Evolutionary conservation across 37 sponge, comb jelly and placozoan genomes (phyloP), one percentile per base, ranked within the genome.

Genomic region (Haliclona indistincta): DNA sequence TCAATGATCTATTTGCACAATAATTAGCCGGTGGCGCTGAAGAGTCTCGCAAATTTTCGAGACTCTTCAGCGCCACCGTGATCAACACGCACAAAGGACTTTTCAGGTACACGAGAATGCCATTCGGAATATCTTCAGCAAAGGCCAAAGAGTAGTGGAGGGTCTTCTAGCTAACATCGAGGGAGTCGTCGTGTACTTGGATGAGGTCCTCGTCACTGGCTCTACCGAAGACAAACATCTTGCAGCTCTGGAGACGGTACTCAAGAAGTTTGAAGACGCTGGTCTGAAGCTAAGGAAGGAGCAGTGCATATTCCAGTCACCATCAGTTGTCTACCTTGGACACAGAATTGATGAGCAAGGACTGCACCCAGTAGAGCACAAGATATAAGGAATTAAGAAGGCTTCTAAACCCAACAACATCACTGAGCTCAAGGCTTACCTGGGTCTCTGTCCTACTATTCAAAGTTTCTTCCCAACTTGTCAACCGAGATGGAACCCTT

Each of bases 331-430:
- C 26, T 60, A 60, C 35, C 35, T 60, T 29, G 62, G 62, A 35
- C 62, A 60, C 35, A 32, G 62, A 35, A 60, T 60, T 60, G 62
- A 60, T 60, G 13, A 26, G 23, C 30, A 33, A 60, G 56, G 56
- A 2, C 28, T 56, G 56, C 56, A 56, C 56, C 56, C 56, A 29
- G 28, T 28, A 29, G 56, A 56, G 23, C 28, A 25, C 4, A 56
- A 2, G 56, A 28, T 56, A 29, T 2, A 28, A 60, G 62, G 3
- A 33, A 60, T 60, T 36, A 60, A 60, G 7, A 11, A 60, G 34
- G 62, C 62, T 36, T 33, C 6, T 36, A 35, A 32, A 60, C 62
- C 62, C 10, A 60, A 60, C 32, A 60, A 60, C 17, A 60, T 60
- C 62, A 60, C 62, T 36, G 26, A 60, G 7, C 35, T 60, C 30